These are phyloP conservation scores for Pseudococcus longispinus DNA, from an alignment of 2,888 invertebrate species.

Conservation along the genomic window DNA sequence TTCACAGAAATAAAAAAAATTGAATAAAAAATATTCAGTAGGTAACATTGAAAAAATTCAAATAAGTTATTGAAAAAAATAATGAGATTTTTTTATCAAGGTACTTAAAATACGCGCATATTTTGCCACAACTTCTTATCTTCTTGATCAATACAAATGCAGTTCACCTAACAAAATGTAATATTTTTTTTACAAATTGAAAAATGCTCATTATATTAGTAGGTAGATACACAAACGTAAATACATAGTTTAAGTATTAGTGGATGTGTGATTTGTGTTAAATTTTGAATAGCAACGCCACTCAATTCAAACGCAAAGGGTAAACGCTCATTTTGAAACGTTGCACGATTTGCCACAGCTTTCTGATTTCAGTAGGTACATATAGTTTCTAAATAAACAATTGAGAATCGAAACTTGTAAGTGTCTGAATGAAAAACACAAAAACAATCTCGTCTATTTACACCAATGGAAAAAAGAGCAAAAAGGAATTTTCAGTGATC, in stretches of 20 bases:
- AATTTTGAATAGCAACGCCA: background rate
- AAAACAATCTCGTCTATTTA: no score
- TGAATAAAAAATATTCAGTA: background rate
- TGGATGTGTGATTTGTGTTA: background rate
- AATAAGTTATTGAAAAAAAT: background rate
- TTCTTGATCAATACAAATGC: constrained; percentile 20
- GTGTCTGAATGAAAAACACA: no score
- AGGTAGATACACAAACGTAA: no score
- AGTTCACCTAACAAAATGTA: constrained; percentile 23
- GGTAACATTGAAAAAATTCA: constrained; percentile 12
- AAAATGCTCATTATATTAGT: background rate
- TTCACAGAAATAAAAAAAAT: background rate
- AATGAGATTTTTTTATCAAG: background rate
- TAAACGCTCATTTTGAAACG: background rate
- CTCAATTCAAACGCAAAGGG: background rate
- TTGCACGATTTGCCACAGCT: constrained; percentile 18
- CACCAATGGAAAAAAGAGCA: no score
- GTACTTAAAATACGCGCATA: constrained; percentile 1
- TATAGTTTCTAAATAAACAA: background rate
- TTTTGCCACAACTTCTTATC: background rate
- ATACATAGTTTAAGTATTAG: background rate
- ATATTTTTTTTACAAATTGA: constrained; percentile 6
- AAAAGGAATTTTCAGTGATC: no score
- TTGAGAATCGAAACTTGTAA: background rate
- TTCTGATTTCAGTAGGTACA: background rate